Base-by-base conservation (phyloP, 2,888 invertebrate species). In the Drosophila anomelani region DNA sequence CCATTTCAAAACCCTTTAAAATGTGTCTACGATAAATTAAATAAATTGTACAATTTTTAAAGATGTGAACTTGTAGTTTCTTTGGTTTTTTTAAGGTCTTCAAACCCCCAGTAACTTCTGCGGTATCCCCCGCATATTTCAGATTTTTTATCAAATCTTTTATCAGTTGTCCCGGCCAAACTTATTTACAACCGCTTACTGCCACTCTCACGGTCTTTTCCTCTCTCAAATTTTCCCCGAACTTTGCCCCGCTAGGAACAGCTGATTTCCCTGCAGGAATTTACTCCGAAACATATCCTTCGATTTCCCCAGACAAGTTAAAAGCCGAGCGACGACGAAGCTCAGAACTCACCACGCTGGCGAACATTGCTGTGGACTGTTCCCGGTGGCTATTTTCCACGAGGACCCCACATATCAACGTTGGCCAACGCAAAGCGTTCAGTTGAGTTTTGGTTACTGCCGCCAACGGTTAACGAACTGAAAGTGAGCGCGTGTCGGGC, bases 381-480 rank as follows among this genome's bases (percentile, higher is more conserved):
- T 34, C 58, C 36, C 53, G 71, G 70, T 47, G 23, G n/a, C 39
- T 4, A n/a, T 26, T 36, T 7, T 7, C 10, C 41, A 23, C 26
- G 41, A 43, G 64, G 49, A 34, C 59, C n/a, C 49, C 56, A 55
- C 66, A 81, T 87, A 86, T 77, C 86, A 78, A 72, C 72, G 26
- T 32, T 54, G 43, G 44, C 44, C 26, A 32, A 26, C 32, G 44
- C 41, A 26, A 12, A 9, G 62, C n/a, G 55, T 61, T 91, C 89
- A 91, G 91, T 91, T 91, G 91, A 91, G 91, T 85, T 91, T 91
- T 91, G 90, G 85, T 88, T 87, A 89, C 86, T 85, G 87, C 84
- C 80, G 80, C 79, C 80, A 86, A 82, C 90, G 89, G 91, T 85
- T 84, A 79, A 74, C 74, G 70, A 56, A 23, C 38, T 20, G 34